Evolutionary conservation across 2,113 vertebrate genomes (phyloP), one percentile per base, ranked within the genome.

Genomic region (Microtus ochrogaster): DNA sequence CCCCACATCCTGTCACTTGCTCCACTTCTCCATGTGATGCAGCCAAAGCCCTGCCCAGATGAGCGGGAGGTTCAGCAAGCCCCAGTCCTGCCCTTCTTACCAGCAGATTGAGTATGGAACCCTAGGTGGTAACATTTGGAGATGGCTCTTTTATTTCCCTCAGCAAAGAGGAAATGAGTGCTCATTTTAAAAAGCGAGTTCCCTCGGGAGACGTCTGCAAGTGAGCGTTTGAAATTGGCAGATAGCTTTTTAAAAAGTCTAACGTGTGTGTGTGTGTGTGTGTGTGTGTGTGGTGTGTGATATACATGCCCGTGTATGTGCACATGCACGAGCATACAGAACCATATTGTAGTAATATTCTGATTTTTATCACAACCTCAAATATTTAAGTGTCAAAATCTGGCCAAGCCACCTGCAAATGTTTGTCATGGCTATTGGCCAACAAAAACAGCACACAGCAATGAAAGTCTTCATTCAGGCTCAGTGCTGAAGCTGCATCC

Each of bases 301-400:
- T 98, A 96, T 97, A 22, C 28, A 30, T 93, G 74, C 68, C 4
- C 21, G 11, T 19, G 24, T 55, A 14, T 22, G 10, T 16, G 33
- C 28, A 44, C 41, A 72, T 63, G 52, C n/a, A 41, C 5, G 10
- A n/a, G 39, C 98, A 94, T 97, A 98, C 90, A 98, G 98, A 98
- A 98, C 98, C 98, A 98, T 98, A 98, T 98, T 99, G 98, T 98
- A 99, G 98, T 98, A 98, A 98, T 99, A 99, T 98, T 99, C 98
- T 98, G 98, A 99, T 99, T 99, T 99, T 99, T 99, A 99, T 99
- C 99, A 98, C 98, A 98, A 98, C 98, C 98, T 98, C 98, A 99
- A 99, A 98, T 99, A 99, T 98, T 98, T 98, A 98, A 98, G 98
- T 98, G 98, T 99, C 98, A 99, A 98, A 98, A 98, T 99, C 98